Evolutionary conservation across 2,113 vertebrate species (phyloP), one percentile per base, ranked within the genome.

Genomic region (Rutilus rutilus): DNA sequence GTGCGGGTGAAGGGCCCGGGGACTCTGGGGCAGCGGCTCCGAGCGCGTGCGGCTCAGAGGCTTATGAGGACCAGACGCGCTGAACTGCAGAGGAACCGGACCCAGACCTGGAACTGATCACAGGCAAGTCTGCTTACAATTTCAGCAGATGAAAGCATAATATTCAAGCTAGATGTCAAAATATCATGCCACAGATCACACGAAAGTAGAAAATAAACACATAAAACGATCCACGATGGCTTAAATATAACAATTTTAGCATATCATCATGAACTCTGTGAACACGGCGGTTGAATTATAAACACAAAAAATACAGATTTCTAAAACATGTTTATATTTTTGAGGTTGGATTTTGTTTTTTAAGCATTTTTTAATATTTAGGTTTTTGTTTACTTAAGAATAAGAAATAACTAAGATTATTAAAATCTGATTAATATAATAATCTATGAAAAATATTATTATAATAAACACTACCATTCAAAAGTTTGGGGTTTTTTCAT

Each of bases 11-110:
- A 96, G 89, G 23, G 91, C 86, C 0, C 95, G 92, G 88, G 96
- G 92, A 77, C 95, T 97, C 87, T 96, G 96, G 45, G 98, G 97
- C 47, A 97, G 93, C 1, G 98, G 98, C 88, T 98, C 98, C 0
- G 98, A 99, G 86, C 96, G 97, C 2, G 97, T 97, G 89, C 97
- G 93, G 89, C 96, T 96, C 93, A 99, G 93, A 0, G 96, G 96
- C 85, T 95, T 95, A 88, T 99, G 98, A 71, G 76, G 86, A 93
- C 87, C 86, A 93, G 95, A 95, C 2, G 95, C 92, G 4, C 93
- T 84, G 30, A 97, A 96, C 87, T 97, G 96, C 80, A 98, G 92
- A 0, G 96, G 97, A 52, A 98, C 90, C 0, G 95, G 87, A 19
- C 96, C 96, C 77, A 98, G 88, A 30, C 96, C 95, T 1, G 96